Percentiles rank a stretch among this genome's conserved stretches.
Conservation (phyloP, 2,888 invertebrate genomes). For the Volucella inflata region DNA sequence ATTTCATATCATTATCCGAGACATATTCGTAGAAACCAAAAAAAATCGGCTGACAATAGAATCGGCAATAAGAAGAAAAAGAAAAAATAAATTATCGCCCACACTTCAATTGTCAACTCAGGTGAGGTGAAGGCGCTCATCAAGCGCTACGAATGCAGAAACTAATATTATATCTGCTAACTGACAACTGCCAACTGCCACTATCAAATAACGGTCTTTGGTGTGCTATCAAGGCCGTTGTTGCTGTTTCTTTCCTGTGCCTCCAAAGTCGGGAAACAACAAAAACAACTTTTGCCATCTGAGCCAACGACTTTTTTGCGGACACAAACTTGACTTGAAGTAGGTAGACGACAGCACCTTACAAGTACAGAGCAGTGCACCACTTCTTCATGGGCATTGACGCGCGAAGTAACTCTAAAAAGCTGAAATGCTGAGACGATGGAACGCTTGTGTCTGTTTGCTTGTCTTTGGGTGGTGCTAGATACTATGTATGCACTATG, state of each 20-base stretch:
- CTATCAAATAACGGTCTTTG: slow-evolving; percentile 66
- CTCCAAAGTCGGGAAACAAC: slow-evolving; percentile 13
- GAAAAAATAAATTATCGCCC: slow-evolving; percentile 25
- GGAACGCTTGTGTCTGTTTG: background rate
- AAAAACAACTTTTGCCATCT: slow-evolving; percentile 56
- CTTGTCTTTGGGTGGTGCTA: slow-evolving; percentile 33
- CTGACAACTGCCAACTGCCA: background rate
- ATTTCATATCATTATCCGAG: slow-evolving; percentile 41
- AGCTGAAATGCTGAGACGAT: background rate
- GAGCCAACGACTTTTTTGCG: slow-evolving; percentile 55
- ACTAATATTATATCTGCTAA: slow-evolving; percentile 36
- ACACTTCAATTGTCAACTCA: slow-evolving; percentile 60
- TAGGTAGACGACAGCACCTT: slow-evolving; percentile 54
- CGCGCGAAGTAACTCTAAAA: slow-evolving; percentile 9
- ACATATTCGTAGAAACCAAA: slow-evolving; percentile 3
- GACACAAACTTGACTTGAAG: slow-evolving; percentile 43
- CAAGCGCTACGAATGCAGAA: slow-evolving; percentile 12
- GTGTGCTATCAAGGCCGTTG: slow-evolving; percentile 68
- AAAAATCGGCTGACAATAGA: background rate
- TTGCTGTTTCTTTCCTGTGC: slow-evolving; percentile 28
- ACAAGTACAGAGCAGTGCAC: slow-evolving; percentile 16
- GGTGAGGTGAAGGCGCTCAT: slow-evolving; percentile 63
- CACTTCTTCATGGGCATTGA: slow-evolving; percentile 23
- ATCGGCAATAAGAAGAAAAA: background rate
- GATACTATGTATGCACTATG: too few relatives aligned